Evolutionary conservation across 2,888 invertebrate species (phyloP), one percentile per base, ranked within the genome.

Genomic region (Dimorphilus gyrociliatus): DNA sequence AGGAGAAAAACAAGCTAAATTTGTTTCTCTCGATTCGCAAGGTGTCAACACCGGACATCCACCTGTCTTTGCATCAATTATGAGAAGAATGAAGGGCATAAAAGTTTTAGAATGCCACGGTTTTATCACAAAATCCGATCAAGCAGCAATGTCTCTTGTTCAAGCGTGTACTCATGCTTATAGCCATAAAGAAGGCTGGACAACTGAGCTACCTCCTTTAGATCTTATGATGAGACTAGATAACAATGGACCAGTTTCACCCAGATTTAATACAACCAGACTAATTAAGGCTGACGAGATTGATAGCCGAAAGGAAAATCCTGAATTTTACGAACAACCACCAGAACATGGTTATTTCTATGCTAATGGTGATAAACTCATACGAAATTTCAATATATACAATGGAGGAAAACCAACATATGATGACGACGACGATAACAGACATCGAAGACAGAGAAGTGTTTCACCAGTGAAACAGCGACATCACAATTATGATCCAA

Each of bases 91-190:
- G 8, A 47, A 48, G 23, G 59, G 59, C 4, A 35, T 50, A n/a
- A 53, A 51, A 36, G 50, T 58, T 3, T 39, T 60, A 7, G 61
- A 61, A 34, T 60, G 60, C 34, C 59, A 59, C 34, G 53, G 50
- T 4, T 61, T 59, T 40, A 40, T 60, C 4, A 50, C 51, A 35
- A 41, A 45, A 48, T 75, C 86, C 34, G 85, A 88, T 63, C 81
- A 85, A 57, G 92, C 94, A 27, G 94, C 94, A 40, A 86, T 94
- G 64, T 92, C 94, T 47, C 72, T 97, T 54, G 92, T 92, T 41
- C 72, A 86, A 48, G 88, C 88, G 65, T 90, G 88, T 66, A 92
- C 92, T 66, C 90, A 90, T 67, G 86, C 90, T 29, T 92, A 90
- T 65, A 88, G 40, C 24, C 40, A 38, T 36, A 45, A 40, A 35